Conservation (phyloP, 1,140 invertebrate species). For the Copidosoma floridanum region DNA sequence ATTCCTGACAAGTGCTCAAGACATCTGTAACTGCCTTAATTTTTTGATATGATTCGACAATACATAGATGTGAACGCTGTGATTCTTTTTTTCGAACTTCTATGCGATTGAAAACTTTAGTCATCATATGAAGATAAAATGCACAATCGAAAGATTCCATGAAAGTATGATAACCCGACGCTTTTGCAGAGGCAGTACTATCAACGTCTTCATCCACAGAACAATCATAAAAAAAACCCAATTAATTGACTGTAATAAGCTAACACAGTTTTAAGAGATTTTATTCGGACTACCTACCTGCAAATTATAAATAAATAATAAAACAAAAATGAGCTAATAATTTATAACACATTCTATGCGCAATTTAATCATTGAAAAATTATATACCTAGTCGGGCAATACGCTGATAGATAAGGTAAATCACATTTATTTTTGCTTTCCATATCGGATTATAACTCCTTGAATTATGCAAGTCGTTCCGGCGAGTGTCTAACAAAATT, state of each 20-base stretch:
- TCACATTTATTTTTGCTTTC: too few relatives aligned
- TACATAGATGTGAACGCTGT: constrained; percentile 16
- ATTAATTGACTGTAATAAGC: constrained; percentile 17
- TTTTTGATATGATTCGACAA: constrained; percentile 23
- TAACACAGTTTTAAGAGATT: constrained; percentile 22
- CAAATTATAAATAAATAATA: constrained; percentile 6
- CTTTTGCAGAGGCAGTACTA: constrained; percentile 24
- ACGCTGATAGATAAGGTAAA: neutral
- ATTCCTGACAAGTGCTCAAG: too few relatives aligned
- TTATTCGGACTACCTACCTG: too few relatives aligned
- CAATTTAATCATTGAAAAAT: neutral
- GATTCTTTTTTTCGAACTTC: constrained; percentile 28
- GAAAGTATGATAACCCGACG: constrained; percentile 18
- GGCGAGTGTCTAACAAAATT: constrained; percentile 28
- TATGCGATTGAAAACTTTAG: constrained; percentile 20
- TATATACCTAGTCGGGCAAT: neutral
- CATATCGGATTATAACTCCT: neutral
- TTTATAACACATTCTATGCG: too few relatives aligned
- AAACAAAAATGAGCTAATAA: neutral
- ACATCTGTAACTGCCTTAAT: too few relatives aligned
- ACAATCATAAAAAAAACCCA: constrained; percentile 15
- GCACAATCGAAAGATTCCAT: constrained; percentile 21
- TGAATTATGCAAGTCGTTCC: constrained; percentile 9
- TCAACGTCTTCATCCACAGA: neutral
- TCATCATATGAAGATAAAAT: constrained; percentile 19